Base-by-base conservation (phyloP, 2,797 vertebrate genomes). In the Morelia viridis region DNA sequence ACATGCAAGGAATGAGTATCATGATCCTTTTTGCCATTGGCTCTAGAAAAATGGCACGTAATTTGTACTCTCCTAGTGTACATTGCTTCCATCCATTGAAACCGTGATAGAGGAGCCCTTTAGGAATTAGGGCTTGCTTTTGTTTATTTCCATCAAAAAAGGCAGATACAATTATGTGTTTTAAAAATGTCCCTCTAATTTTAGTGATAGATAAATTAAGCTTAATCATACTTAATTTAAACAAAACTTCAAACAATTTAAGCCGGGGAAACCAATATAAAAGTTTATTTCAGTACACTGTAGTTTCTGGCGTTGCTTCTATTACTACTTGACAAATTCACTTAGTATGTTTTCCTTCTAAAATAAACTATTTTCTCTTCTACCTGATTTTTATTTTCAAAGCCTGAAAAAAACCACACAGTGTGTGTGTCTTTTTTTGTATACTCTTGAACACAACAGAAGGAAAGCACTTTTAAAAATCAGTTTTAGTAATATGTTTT, bases 401-500 rank as follows among this genome's bases (percentile, higher is more conserved):
- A 65, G 62, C 92, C 87, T 96, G 19, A 19, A 89, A 56, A 95
- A 95, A 96, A 50, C 26, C 86, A 88, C 94, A 91, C 41, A 50
- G 6, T 11, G 12, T 46, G 65, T 94, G 61, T 4, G 4, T 84
- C 91, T 93, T 90, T 90, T 92, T 76, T 56, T 7, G 15, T 46
- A 91, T 93, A 94, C 88, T 94, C 92, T 93, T 93, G 89, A 94
- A 92, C 31, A 60, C 86, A 95, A 91, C 95, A 93, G 96, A 95
- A 96, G 96, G 93, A 94, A 94, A 91, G 94, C 93, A 94, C 96
- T 92, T 95, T 94, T 96, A 65, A 65, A 87, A 85, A 61, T 31
- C 83, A 46, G 61, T 94, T 95, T 96, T 95, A 93, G 92, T 97
- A 94, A 97, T 96, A 95, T 97, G 94, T 97, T 96, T 96, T 97